phyloP scores from a whole-genome alignment of 2,797 vertebrate genomes.

The Discoglossus pictus region DNA sequence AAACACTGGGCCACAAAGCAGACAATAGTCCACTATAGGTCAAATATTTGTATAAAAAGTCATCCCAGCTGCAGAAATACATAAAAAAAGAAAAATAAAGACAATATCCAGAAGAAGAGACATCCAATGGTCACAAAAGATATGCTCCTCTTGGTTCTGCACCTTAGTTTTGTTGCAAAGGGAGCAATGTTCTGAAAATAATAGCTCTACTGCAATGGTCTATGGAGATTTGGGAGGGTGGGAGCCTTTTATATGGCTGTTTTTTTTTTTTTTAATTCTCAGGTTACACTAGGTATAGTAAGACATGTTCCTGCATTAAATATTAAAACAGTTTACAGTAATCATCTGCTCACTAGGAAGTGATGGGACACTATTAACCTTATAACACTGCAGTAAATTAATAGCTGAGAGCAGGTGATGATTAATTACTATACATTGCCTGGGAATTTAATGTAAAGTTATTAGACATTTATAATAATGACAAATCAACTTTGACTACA shows the following conservation, averaged over 20 bases:
- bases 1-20: not conserved
- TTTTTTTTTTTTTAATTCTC: conserved; percentile 51
- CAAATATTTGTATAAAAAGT: conserved; percentile 22
- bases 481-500: too few relatives aligned
- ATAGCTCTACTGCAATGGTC: conserved; percentile 19
- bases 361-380: not conserved
- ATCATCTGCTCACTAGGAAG: conserved; percentile 56
- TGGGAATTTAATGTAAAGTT: too few relatives aligned
- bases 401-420: not conserved
- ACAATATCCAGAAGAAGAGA: conserved; percentile 33
- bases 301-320: conserved; percentile 58
- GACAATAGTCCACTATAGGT: not conserved
- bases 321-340: conserved; percentile 64
- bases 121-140: conserved; percentile 31
- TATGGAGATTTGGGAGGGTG: conserved; percentile 41
- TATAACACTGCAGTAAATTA: conserved; percentile 11
- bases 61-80: conserved; percentile 8
- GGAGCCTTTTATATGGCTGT: conserved; percentile 55
- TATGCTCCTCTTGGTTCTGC: conserved; percentile 4
- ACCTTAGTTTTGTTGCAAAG: conserved; percentile 12
- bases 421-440: too few relatives aligned
- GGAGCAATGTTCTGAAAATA: conserved; percentile 39
- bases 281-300: conserved; percentile 54
- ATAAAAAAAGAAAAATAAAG: conserved; percentile 24
- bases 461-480: too few relatives aligned